Conservation (phyloP, 2,888 invertebrate genomes). For the Acleris sparsana region DNA sequence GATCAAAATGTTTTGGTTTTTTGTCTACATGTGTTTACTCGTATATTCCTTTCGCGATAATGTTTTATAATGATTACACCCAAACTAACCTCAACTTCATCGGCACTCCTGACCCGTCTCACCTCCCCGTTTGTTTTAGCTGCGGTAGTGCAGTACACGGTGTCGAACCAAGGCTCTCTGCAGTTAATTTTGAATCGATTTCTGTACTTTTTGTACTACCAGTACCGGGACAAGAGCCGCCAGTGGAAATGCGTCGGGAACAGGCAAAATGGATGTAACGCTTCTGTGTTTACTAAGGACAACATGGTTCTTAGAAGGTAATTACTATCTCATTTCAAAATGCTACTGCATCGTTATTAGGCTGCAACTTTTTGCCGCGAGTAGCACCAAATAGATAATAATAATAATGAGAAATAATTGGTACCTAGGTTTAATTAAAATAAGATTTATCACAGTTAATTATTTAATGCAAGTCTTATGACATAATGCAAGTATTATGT, state of each 20-base stretch:
- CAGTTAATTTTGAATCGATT: slow-evolving; percentile 70
- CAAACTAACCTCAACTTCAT: slow-evolving; percentile 19
- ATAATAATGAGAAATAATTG: too few relatives aligned
- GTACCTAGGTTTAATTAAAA: too few relatives aligned
- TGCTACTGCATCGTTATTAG: too few relatives aligned
- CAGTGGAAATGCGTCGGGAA: slow-evolving; percentile 77
- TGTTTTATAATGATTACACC: neutral
- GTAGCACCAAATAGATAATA: too few relatives aligned
- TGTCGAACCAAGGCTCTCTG: slow-evolving; percentile 68
- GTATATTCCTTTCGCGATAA: too few relatives aligned
- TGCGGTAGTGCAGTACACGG: slow-evolving; percentile 58
- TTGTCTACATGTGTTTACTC: too few relatives aligned
- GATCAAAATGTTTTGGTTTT: too few relatives aligned
- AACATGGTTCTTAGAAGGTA: slow-evolving; percentile 68
- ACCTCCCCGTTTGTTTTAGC: slow-evolving; percentile 20
- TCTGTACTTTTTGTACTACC: slow-evolving; percentile 66
- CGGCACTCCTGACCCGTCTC: neutral
- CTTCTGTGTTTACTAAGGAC: slow-evolving; percentile 61
- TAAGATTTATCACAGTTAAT: neutral
- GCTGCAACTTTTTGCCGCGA: too few relatives aligned
- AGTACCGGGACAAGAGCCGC: slow-evolving; percentile 56
- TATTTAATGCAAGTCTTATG: too few relatives aligned
- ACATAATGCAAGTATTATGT: too few relatives aligned
- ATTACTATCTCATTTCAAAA: neutral
- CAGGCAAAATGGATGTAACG: slow-evolving; percentile 58